Evolutionary conservation across 2,113 vertebrate species (phyloP).

Genomic region (Elanus axillaris): DNA sequence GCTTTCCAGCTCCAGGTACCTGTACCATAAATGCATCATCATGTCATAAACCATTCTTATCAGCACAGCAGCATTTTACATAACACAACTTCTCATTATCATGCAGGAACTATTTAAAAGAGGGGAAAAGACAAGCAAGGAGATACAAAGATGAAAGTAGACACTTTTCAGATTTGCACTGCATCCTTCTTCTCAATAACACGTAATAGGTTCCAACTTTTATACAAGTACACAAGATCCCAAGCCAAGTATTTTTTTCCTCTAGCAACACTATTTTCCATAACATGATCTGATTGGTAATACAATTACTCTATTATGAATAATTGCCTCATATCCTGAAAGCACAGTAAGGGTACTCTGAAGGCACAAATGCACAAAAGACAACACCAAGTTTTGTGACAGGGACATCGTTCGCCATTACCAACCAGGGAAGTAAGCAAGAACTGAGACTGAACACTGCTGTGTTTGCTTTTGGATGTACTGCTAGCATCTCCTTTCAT

Average conservation of each 20-base stretch:
- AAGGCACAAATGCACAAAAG: background rate
- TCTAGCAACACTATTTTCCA: background rate
- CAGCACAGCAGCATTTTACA: background rate
- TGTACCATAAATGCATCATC: slow-evolving; percentile 56
- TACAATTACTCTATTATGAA: background rate
- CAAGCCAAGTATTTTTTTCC: background rate
- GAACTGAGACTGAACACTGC: background rate
- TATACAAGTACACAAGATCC: background rate
- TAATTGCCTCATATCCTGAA: background rate
- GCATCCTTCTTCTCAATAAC: background rate
- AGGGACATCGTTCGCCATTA: background rate
- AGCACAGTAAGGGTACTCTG: background rate
- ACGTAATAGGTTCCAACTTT: background rate
- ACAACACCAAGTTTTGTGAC: background rate
- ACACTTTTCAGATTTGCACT: background rate
- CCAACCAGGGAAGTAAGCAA: background rate
- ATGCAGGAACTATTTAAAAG: background rate
- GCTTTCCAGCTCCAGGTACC: slow-evolving; percentile 95
- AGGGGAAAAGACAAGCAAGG: background rate
- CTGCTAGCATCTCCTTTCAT: background rate
- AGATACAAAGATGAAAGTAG: background rate
- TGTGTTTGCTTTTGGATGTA: background rate
- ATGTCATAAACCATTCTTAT: background rate
- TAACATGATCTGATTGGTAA: background rate
- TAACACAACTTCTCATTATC: background rate